These are phyloP conservation scores for Ochropleura leucogaster DNA, from an alignment of 2,888 invertebrate species.

Conservation along the genomic window DNA sequence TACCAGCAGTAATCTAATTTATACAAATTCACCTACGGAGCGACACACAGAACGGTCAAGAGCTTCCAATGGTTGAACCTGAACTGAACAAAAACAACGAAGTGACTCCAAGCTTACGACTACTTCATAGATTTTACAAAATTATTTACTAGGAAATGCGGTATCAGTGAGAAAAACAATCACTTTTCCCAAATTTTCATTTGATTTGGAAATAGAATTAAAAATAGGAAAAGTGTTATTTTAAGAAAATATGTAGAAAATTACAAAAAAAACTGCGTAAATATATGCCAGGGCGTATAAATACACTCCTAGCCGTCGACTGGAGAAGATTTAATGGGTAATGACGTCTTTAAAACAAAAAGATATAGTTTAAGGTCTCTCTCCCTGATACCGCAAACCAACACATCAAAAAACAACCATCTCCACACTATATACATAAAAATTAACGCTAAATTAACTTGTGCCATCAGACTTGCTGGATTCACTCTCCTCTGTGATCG, in stretches of 20 bases:
- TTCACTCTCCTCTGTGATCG: constrained; percentile 88
- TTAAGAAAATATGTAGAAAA: constrained; percentile 24
- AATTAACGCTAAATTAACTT: constrained; percentile 80
- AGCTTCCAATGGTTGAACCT: constrained; percentile 52
- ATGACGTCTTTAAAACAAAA: not conserved
- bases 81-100: constrained; percentile 57
- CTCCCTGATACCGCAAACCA: constrained; percentile 31
- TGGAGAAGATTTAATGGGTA: not conserved
- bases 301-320: not conserved
- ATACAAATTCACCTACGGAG: constrained; percentile 66
- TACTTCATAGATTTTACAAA: constrained; percentile 64
- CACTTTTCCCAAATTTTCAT: not conserved
- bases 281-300: constrained; percentile 1
- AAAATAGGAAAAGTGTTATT: not conserved
- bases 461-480: constrained; percentile 83
- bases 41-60: constrained; percentile 63
- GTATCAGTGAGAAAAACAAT: constrained; percentile 9
- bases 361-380: not conserved
- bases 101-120: constrained; percentile 66
- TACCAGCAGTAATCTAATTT: constrained; percentile 52
- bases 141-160: constrained; percentile 46
- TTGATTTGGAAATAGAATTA: no score
- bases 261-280: constrained; percentile 28
- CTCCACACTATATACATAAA: constrained; percentile 73
- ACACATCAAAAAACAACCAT: constrained; percentile 53